Conservation (phyloP, 2,888 invertebrate genomes). For the Celastrina argiolus region DNA sequence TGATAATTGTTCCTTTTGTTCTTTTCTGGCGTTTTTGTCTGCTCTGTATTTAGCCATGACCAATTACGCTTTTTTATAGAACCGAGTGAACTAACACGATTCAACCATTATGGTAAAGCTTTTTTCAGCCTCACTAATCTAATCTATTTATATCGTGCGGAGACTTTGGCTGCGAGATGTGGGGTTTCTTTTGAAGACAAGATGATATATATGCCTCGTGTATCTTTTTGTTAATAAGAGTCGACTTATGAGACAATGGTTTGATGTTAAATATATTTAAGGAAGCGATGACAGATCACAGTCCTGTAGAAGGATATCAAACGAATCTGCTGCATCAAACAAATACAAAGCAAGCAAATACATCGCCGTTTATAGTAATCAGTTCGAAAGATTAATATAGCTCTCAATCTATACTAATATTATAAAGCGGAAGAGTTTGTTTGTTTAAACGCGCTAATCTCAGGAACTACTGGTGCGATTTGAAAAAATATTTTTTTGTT, state of each 20-base stretch:
- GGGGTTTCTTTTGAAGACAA: background rate
- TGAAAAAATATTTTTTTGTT: too few relatives aligned
- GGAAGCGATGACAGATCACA: background rate
- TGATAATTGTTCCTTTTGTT: background rate
- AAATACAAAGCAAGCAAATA: background rate
- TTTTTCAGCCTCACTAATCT: background rate
- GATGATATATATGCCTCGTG: background rate
- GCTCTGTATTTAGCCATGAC: background rate
- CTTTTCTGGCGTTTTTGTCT: background rate
- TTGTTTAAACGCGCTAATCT: too few relatives aligned
- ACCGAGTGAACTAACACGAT: background rate
- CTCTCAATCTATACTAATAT: too few relatives aligned
- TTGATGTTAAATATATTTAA: background rate
- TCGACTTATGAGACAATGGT: background rate
- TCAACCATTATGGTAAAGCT: background rate
- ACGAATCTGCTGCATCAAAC: background rate
- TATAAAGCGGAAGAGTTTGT: too few relatives aligned
- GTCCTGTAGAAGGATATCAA: background rate
- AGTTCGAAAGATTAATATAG: too few relatives aligned
- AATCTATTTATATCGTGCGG: background rate
- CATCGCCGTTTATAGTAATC: too few relatives aligned
- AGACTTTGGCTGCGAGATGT: background rate
- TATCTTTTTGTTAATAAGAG: background rate
- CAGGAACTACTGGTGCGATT: too few relatives aligned
- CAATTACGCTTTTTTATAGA: constrained; percentile 10